Evolutionary conservation across 2,888 invertebrate species (phyloP), one percentile per base, ranked within the genome.

Genomic region (Pocota personata): DNA sequence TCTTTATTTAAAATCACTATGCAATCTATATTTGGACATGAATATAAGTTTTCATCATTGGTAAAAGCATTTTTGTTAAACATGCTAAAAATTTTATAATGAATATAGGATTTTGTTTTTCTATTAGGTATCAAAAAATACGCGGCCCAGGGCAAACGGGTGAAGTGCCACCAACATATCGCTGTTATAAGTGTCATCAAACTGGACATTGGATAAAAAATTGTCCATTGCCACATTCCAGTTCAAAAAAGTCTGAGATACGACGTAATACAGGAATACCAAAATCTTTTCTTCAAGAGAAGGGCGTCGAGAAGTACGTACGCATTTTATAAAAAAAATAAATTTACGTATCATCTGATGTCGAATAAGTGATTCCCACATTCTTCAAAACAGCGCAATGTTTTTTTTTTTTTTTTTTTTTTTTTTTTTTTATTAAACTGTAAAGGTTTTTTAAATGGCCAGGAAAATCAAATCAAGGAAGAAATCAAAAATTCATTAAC

Each of bases 251-350:
- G 75, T 93, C 95, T 86, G 97, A 97, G 91, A 95, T 98, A 82
- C 98, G 98, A 90, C 95, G 98, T 90, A 98, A 98, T 90, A 99
- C 99, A 37, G 99, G 99, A 46, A 99, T 99, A 90, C 99, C 99
- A 6, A 94, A 97, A 88, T 98, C 98, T 93, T 98, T 98, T 93
- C 97, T 98, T 96, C 87, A 87, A 72, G 97, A 97, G 78, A 98
- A 98, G n/a, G 97, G 91, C 16, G 89, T 89, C 95, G 98, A 98
- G 86, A 98, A 97, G 90, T 91, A 89, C 87, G 89, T 88, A 60
- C 55, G 69, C 58, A 67, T 64, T 19, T 50, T 73, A 21, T 24
- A 55, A 60, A 12, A 75, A 52, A 12, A 75, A 52, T 24, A 67
- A 50, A 50, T 24, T 21, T 30, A 52, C 24, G 7, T 32, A 32